Conservation (phyloP, 2,797 vertebrate species). For the Macroramphosus scolopax region DNA sequence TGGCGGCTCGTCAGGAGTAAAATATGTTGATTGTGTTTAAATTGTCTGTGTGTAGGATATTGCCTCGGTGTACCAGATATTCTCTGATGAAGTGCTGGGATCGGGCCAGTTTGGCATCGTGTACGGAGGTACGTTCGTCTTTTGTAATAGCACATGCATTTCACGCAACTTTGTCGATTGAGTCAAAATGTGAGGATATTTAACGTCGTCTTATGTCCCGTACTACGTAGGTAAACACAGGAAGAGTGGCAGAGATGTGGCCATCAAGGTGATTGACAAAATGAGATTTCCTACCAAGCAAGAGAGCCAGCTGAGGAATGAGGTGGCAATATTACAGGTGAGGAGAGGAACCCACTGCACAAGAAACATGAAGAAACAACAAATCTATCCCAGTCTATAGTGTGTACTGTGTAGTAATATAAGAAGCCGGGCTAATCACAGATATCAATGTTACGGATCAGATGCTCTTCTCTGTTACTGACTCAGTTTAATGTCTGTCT, state of each 20-base stretch:
- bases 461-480: neutral
- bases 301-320: constrained; percentile 96
- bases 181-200: too few species aligned
- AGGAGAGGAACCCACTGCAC: neutral
- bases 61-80: constrained; percentile 96
- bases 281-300: constrained; percentile 99
- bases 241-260: constrained; percentile 96
- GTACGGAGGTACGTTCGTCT: constrained; percentile 85
- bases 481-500: neutral
- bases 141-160: neutral
- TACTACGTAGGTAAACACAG: constrained; percentile 87
- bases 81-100: constrained; percentile 96
- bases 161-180: too few species aligned
- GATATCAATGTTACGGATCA: too few species aligned
- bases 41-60: constrained; percentile 83
- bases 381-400: too few species aligned
- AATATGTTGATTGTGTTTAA: too few species aligned
- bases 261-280: constrained; percentile 98
- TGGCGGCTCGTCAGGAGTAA: constrained; percentile 6
- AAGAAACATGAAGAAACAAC: too few species aligned
- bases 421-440: neutral
- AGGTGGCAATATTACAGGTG: constrained; percentile 95
- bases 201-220: neutral
- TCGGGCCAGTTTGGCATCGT: constrained; percentile 98
- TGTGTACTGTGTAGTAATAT: neutral